phyloP scores from a whole-genome alignment of 2,113 vertebrate genomes.

The Leucoraja erinaceus region DNA sequence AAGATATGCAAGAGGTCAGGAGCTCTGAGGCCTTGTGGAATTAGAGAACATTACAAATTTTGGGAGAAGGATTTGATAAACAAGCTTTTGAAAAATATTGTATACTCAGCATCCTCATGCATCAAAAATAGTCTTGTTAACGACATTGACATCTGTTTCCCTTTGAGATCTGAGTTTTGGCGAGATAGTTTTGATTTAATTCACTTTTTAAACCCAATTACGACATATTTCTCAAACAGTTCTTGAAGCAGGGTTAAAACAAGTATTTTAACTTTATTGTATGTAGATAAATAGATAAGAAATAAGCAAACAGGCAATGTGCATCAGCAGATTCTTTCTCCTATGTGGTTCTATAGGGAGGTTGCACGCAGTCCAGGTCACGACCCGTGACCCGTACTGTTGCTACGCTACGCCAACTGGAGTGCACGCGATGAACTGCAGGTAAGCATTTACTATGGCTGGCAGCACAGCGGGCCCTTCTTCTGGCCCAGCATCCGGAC shows the following conservation, averaged over 20 bases:
- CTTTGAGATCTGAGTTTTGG: background rate
- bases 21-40: too few species aligned
- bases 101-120: background rate
- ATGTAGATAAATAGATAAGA: background rate
- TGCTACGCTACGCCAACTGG: too few species aligned
- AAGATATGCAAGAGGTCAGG: background rate
- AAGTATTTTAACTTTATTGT: background rate
- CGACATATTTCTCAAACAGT: background rate
- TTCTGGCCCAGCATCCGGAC: too few species aligned
- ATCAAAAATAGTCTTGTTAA: background rate
- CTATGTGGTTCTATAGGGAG: background rate
- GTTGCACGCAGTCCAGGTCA: too few species aligned
- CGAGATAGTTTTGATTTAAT: background rate
- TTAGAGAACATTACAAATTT: background rate
- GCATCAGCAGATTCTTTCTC: background rate
- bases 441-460: too few species aligned
- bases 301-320: background rate
- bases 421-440: too few species aligned
- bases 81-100: too few species aligned
- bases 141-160: background rate
- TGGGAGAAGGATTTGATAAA: background rate
- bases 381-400: too few species aligned
- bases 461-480: too few species aligned
- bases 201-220: background rate
- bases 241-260: background rate